Conservation (phyloP, 2,797 vertebrate species). For the Iguana delicatissima region DNA sequence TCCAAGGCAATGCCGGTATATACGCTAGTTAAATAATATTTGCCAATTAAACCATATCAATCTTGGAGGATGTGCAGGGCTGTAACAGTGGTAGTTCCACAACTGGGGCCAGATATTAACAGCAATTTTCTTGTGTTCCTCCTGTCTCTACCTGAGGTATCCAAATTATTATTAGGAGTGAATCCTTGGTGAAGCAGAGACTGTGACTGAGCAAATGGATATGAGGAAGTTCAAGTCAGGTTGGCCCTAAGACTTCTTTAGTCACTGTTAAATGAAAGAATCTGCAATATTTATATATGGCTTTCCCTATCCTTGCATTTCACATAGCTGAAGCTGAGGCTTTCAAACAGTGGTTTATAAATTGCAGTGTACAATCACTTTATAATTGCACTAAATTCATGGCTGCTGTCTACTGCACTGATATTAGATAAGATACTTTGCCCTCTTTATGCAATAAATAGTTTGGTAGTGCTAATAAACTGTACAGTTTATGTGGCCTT, state of each 20-base stretch:
- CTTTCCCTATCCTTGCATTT: not conserved
- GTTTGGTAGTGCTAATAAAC: conserved; percentile 68
- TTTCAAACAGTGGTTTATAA: conserved; percentile 53
- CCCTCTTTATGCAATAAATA: conserved; percentile 69
- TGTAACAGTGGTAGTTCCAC: not conserved
- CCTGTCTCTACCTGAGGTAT: too few relatives aligned
- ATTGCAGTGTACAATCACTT: conserved; percentile 61
- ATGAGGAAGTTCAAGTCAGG: not conserved
- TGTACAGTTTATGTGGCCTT: not conserved
- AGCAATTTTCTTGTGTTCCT: not conserved
- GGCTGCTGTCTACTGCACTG: conserved; percentile 54
- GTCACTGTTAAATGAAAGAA: not conserved
- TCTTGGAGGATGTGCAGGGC: too few relatives aligned
- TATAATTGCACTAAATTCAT: conserved; percentile 66
- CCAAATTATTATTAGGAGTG: not conserved
- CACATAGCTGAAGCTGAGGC: conserved; percentile 18
- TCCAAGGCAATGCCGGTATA: too few relatives aligned
- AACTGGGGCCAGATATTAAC: not conserved
- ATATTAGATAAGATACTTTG: conserved; percentile 62
- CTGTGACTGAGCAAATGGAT: not conserved
- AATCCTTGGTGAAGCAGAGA: not conserved
- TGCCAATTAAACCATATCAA: too few relatives aligned
- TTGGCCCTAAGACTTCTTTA: too few relatives aligned
- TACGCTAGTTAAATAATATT: too few relatives aligned
- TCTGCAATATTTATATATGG: not conserved